Base-by-base conservation (phyloP, 2,797 vertebrate species). In the Mormyrus proboscirostris region DNA sequence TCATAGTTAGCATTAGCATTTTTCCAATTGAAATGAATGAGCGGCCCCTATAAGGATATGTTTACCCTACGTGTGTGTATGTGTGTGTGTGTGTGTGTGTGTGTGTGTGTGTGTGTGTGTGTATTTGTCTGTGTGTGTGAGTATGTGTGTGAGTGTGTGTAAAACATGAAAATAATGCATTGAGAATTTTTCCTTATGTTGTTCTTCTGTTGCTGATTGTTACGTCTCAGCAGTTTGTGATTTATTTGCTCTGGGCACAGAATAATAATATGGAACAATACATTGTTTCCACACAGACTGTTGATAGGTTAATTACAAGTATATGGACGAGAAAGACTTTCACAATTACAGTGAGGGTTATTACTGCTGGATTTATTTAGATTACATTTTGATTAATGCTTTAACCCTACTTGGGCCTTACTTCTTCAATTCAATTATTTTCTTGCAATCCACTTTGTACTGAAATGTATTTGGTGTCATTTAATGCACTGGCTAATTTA, bases 381-480 rank as follows among this genome's bases (percentile, higher is more conserved):
- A 86, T 50, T 86, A 33, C 84, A 33, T 38, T 87, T 87, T 57
- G 85, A 87, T 87, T 87, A 55, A 87, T 57, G 16, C 53, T 59
- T 87, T 57, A 19, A n/a, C 53, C 33, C 29, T 38, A 29, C 29
- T 57, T 33, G 33, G 33, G 19, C 33, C 50, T 29, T 41, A 25
- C 16, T 57, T 55, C 85, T 55, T 57, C 29, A 19, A 41, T 51
- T 84, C 44, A 84, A 12, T 84, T 84, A 84, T 84, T 84, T 10
- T 83, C 79, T 83, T 83, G 16, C 44, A n/a, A 22, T 83, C 12
- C 44, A 12, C 82, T 84, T 84, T 29, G 49, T 22, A 29, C 47
- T 10, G 19, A 65, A 33, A 41, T 57, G 55, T 59, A 41, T n/a
- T 57, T 16, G 9, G 16, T 41, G 16, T 59, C 55, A 44, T 87